Conservation (phyloP, 1,140 invertebrate species). For the Carposina sasakii region DNA sequence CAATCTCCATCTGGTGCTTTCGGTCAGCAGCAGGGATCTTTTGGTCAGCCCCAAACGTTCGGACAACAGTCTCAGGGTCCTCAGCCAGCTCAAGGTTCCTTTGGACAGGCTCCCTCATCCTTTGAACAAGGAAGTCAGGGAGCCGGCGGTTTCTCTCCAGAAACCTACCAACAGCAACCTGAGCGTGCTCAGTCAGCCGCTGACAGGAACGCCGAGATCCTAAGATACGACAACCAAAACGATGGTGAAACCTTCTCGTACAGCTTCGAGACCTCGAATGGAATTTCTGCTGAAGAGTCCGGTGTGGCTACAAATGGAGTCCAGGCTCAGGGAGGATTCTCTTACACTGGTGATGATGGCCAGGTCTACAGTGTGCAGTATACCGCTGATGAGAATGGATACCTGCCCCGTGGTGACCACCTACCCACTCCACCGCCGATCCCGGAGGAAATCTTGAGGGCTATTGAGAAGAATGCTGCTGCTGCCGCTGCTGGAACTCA, state of each 20-base stretch:
- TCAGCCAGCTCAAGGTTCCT: neutral
- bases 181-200: slow-evolving; percentile 49
- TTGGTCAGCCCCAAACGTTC: slow-evolving; percentile 5
- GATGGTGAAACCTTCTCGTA: slow-evolving; percentile 55
- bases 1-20: slow-evolving; percentile 7
- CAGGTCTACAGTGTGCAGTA: slow-evolving; percentile 80
- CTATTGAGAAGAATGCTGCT: slow-evolving; percentile 58
- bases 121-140: slow-evolving; percentile 22
- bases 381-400: slow-evolving; percentile 87
- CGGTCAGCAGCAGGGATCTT: slow-evolving; percentile 1
- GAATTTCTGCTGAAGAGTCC: slow-evolving; percentile 59
- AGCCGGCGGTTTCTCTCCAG: slow-evolving; percentile 17
- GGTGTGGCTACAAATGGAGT: slow-evolving; percentile 58
- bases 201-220: slow-evolving; percentile 49
- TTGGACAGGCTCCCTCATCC: neutral
- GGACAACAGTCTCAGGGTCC: slow-evolving; percentile 8
- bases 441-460: slow-evolving; percentile 62
- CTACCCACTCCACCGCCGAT: slow-evolving; percentile 67
- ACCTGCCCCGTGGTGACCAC: slow-evolving; percentile 71
- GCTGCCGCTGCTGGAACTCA: slow-evolving; percentile 60
- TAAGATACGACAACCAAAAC: slow-evolving; percentile 49
- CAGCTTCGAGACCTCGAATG: slow-evolving; percentile 62
- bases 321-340: slow-evolving; percentile 52
- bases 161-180: slow-evolving; percentile 34
- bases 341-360: slow-evolving; percentile 78